These are phyloP conservation scores for Watsonalla cultraria DNA, from an alignment of 2,888 invertebrate genomes.

Conservation along the genomic window DNA sequence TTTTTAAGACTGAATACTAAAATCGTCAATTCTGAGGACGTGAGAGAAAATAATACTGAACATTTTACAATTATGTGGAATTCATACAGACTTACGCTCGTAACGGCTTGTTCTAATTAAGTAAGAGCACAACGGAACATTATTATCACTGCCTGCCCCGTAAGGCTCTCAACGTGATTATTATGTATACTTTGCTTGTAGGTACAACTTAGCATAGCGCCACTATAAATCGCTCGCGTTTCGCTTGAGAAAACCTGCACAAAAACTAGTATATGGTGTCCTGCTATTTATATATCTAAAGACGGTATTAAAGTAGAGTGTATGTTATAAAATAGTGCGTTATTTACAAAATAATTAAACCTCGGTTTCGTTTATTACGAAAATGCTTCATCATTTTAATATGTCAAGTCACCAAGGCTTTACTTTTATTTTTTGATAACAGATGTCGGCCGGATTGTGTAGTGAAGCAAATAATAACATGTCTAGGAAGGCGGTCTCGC, in stretches of 20 bases:
- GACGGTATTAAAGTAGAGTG: too few relatives aligned
- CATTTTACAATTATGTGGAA: too few relatives aligned
- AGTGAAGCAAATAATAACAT: conserved; percentile 45
- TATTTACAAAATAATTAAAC: too few relatives aligned
- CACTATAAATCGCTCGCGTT: too few relatives aligned
- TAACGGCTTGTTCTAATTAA: conserved; percentile 55
- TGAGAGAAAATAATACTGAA: too few relatives aligned
- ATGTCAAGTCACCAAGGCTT: conserved; percentile 25
- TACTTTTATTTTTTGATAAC: conserved; percentile 34
- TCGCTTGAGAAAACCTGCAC: conserved; percentile 1
- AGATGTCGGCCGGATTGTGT: conserved; percentile 24
- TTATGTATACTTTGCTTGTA: too few relatives aligned
- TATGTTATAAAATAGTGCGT: too few relatives aligned
- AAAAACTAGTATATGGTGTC: conserved; percentile 45
- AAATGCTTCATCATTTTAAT: conserved; percentile 52
- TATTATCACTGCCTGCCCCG: conserved; percentile 53
- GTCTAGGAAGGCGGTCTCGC: conserved; percentile 25
- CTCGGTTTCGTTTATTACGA: conserved; percentile 16
- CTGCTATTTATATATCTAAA: conserved; percentile 8
- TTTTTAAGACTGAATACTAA: too few relatives aligned
- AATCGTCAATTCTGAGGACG: too few relatives aligned
- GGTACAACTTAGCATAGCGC: too few relatives aligned
- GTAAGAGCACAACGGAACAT: conserved; percentile 43
- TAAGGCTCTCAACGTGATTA: conserved; percentile 24
- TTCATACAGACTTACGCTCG: conserved; percentile 31